These are phyloP conservation scores for Mamestra brassicae DNA, from an alignment of 2,888 invertebrate genomes.

Conservation along the genomic window DNA sequence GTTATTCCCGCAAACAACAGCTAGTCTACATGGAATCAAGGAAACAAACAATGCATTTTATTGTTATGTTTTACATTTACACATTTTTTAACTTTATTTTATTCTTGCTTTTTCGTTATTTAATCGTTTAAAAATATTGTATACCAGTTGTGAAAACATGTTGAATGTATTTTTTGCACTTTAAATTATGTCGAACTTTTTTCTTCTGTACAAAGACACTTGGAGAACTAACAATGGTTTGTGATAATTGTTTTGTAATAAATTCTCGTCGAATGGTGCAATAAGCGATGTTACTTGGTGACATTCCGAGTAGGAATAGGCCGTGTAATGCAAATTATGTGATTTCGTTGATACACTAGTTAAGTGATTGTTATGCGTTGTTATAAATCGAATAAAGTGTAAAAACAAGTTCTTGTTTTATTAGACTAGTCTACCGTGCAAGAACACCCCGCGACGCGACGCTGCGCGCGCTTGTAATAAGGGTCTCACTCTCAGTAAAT, in stretches of 20 bases:
- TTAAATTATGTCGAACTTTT: background rate
- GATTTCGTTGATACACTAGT: constrained; percentile 37
- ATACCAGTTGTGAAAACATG: background rate
- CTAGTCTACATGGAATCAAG: constrained; percentile 16
- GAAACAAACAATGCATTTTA: constrained; percentile 32
- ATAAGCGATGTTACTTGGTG: constrained; percentile 19
- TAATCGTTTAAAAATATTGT: constrained; percentile 15
- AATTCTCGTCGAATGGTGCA: constrained; percentile 25
- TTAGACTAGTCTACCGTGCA: background rate
- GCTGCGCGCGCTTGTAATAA: too few relatives aligned
- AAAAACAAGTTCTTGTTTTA: constrained; percentile 32
- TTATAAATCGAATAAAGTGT: constrained; percentile 55
- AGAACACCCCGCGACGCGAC: too few relatives aligned
- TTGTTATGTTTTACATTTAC: constrained; percentile 32
- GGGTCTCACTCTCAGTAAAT: too few relatives aligned
- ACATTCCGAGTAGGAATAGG: constrained; percentile 48
- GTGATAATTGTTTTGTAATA: constrained; percentile 12
- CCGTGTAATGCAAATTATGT: constrained; percentile 31
- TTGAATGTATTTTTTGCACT: constrained; percentile 8
- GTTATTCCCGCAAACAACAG: background rate
- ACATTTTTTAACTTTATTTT: constrained; percentile 27
- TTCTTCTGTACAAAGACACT: constrained; percentile 1
- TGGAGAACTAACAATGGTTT: background rate
- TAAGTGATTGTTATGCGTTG: constrained; percentile 52
- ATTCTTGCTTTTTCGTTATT: constrained; percentile 24